A percentile compares a stretch with the other conserved stretches of the same genome.
Conservation (phyloP, 1,140 invertebrate genomes). For the Lepidurus packardi region DNA sequence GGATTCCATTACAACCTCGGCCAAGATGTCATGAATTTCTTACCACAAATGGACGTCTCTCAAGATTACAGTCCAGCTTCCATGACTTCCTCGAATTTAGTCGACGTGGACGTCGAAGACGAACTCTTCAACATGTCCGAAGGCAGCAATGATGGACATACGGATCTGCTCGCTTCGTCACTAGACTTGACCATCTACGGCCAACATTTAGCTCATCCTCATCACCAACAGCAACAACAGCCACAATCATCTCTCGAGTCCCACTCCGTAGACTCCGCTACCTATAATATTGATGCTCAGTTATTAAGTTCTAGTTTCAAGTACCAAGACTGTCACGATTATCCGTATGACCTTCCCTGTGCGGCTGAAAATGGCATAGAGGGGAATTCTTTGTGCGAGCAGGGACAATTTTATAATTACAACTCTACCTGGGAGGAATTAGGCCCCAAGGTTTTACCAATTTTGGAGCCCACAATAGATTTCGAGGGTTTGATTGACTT, state of each 20-base stretch:
- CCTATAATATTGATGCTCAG: constrained; percentile 3
- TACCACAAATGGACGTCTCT: neutral
- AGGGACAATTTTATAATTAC: neutral
- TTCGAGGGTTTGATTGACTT: constrained; percentile 35
- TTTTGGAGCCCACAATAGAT: constrained; percentile 34
- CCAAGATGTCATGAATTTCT: constrained; percentile 23
- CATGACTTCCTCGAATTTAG: constrained; percentile 28
- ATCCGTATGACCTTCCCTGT: constrained; percentile 16
- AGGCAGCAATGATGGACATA: constrained; percentile 29
- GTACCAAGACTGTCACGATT: constrained; percentile 14
- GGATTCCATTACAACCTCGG: constrained; percentile 2
- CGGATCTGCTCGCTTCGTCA: constrained; percentile 25
- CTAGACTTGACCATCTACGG: constrained; percentile 35
- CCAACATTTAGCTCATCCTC: neutral
- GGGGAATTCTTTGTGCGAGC: neutral
- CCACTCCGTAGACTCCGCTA: neutral
- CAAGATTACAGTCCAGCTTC: constrained; percentile 30
- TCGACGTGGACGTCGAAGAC: constrained; percentile 30
- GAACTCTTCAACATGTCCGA: constrained; percentile 33
- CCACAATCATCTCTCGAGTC: neutral
- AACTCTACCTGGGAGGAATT: constrained; percentile 22
- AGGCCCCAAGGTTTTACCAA: constrained; percentile 26
- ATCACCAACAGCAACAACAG: constrained; percentile 25
- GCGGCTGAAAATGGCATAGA: neutral
- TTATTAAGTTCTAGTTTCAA: neutral